These are phyloP conservation scores for Etheostoma cragini DNA, from an alignment of 2,113 vertebrate genomes.

Conservation along the genomic window DNA sequence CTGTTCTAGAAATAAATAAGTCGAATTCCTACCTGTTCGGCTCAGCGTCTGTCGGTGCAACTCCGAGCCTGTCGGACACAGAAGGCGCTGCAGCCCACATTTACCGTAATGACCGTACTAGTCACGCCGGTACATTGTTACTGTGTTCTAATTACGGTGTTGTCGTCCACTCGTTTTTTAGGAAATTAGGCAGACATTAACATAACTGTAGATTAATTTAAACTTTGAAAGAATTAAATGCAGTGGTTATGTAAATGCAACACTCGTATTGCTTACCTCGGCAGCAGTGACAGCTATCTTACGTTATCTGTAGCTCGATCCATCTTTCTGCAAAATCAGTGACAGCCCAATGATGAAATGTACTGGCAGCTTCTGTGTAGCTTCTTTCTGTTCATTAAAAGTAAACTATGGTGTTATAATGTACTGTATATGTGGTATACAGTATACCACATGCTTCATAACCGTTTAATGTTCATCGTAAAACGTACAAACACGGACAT, in stretches of 20 bases:
- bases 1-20: constrained; percentile 15
- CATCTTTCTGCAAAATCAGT: background rate
- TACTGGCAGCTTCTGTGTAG: background rate
- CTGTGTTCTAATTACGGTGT: constrained; percentile 50
- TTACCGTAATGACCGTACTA: constrained; percentile 79
- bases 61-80: constrained; percentile 65
- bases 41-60: constrained; percentile 76
- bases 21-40: constrained; percentile 75
- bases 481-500: too few species aligned
- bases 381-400: background rate
- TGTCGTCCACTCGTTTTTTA: background rate
- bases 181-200: background rate
- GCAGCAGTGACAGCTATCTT: background rate
- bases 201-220: background rate
- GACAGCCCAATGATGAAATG: background rate
- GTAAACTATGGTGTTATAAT: too few species aligned
- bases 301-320: background rate
- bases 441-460: too few species aligned
- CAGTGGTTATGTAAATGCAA: background rate
- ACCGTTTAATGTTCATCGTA: too few species aligned
- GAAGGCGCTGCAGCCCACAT: constrained; percentile 62
- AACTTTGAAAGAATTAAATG: background rate
- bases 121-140: background rate
- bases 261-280: background rate
- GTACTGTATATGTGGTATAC: too few species aligned